Evolutionary conservation across 2,113 vertebrate genomes (phyloP), one percentile per base, ranked within the genome.

Genomic region (Ailurus styani): DNA sequence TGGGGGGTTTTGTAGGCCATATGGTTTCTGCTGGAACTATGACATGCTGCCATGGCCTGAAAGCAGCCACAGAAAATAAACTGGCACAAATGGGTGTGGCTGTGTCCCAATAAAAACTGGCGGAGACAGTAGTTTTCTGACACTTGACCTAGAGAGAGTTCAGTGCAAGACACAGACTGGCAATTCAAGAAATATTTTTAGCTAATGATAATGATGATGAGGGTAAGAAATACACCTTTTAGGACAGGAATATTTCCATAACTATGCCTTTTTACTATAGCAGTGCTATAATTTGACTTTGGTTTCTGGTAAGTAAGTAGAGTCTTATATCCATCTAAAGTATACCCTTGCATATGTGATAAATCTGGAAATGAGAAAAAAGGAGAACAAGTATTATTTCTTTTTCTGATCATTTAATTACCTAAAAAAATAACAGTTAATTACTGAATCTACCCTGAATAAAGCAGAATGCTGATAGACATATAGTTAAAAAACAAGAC

Each of bases 281-380:
- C 25, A 90, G 52, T 64, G 40, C 55, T 90, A 96, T 3, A 70
- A 77, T 81, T 55, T 75, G 45, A 91, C 31, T 79, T 55, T 90
- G 62, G 83, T 79, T 94, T 95, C 89, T 94, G 40, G 57, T 50
- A 96, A 87, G 23, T 87, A 87, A 91, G n/a, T 87, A 87, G 18
- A 84, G 47, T 79, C 73, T 87, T 85, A 64, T 66, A 87, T 47
- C 13, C 7, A 94, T 42, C 17, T 85, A 66, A 90, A 91, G 21
- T 31, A 2, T 78, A 93, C 57, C 73, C 14, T 86, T 17, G 57
- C 18, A 93, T 84, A 90, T 93, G 42, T 82, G 18, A 55, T 82
- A 94, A 93, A 96, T 95, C 52, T 94, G 40, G 60, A 95, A 97
- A 91, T 64, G 21, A 78, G 45, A 55, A 90, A 96, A 81, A 87